Evolutionary conservation across 1,140 invertebrate species (phyloP).

Genomic region (Leptinotarsa undecemlineata): DNA sequence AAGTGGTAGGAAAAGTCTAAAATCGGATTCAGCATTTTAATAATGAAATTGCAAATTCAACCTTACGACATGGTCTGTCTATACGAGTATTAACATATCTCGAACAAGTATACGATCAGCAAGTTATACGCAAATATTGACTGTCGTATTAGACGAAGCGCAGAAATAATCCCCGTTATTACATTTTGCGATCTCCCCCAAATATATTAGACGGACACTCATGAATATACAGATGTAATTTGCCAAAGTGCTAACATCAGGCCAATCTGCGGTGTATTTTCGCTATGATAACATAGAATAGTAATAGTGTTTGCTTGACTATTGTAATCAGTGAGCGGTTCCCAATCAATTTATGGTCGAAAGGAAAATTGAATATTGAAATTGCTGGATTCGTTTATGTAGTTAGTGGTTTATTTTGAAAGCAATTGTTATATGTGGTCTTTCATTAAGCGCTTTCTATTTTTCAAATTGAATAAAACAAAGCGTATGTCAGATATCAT

Average conservation of each 20-base stretch:
- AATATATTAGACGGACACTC: conserved; percentile 29
- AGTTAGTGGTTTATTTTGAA: no score
- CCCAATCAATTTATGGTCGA: conserved; percentile 3
- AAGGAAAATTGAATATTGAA: conserved; percentile 6
- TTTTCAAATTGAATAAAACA: no score
- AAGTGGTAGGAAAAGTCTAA: not conserved
- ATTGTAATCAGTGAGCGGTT: conserved; percentile 19
- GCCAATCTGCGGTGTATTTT: conserved; percentile 26
- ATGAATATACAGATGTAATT: conserved; percentile 38
- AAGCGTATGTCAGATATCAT: no score
- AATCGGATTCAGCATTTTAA: no score
- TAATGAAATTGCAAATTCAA: not conserved
- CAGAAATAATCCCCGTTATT: conserved; percentile 15
- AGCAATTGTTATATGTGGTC: no score
- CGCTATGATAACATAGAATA: conserved; percentile 27
- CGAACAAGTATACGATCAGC: not conserved
- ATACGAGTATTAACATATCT: not conserved
- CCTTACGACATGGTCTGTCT: not conserved
- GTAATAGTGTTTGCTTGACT: conserved; percentile 26
- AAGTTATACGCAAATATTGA: conserved; percentile 1
- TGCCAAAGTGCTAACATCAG: conserved; percentile 31
- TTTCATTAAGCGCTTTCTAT: no score
- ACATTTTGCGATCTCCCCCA: conserved; percentile 16
- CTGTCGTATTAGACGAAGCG: not conserved
- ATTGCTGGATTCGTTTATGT: no score